Evolutionary conservation across 2,113 vertebrate genomes (phyloP).

Genomic region (Platysteira castanea): DNA sequence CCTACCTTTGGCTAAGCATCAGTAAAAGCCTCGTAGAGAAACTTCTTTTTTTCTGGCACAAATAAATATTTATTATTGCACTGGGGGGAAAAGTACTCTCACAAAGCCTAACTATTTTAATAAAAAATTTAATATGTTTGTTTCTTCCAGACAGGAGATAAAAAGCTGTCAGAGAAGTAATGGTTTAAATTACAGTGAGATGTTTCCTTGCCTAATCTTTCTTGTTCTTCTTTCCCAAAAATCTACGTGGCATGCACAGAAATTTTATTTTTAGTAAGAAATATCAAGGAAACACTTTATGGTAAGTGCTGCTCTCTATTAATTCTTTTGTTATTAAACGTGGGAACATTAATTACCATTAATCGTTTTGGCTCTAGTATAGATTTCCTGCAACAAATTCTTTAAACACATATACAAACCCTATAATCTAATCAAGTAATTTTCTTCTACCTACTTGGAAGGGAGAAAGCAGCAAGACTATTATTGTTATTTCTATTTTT

Average conservation of each 20-base stretch:
- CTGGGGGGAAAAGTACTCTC: conserved; percentile 24
- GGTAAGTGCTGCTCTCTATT: conserved; percentile 39
- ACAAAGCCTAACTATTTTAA: conserved; percentile 61
- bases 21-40: not conserved
- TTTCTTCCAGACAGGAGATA: conserved; percentile 66
- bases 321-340: conserved; percentile 57
- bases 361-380: conserved; percentile 33
- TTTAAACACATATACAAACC: conserved; percentile 19
- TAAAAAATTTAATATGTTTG: conserved; percentile 61
- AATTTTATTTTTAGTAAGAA: conserved; percentile 15
- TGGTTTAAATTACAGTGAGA: conserved; percentile 50
- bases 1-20: conserved; percentile 51
- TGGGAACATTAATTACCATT: conserved; percentile 57
- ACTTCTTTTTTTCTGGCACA: conserved; percentile 56
- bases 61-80: conserved; percentile 66
- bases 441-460: conserved; percentile 47
- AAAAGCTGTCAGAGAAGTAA: conserved; percentile 67
- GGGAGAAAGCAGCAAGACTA: not conserved
- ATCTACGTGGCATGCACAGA: not conserved
- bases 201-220: conserved; percentile 25
- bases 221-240: not conserved
- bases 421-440: conserved; percentile 57
- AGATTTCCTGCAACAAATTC: conserved; percentile 37
- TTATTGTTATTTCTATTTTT: not conserved
- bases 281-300: conserved; percentile 44